A percentile compares a stretch with the other conserved stretches of the same genome.
phyloP scores from a whole-genome alignment of 2,113 vertebrate species.

The Clarias batrachus region DNA sequence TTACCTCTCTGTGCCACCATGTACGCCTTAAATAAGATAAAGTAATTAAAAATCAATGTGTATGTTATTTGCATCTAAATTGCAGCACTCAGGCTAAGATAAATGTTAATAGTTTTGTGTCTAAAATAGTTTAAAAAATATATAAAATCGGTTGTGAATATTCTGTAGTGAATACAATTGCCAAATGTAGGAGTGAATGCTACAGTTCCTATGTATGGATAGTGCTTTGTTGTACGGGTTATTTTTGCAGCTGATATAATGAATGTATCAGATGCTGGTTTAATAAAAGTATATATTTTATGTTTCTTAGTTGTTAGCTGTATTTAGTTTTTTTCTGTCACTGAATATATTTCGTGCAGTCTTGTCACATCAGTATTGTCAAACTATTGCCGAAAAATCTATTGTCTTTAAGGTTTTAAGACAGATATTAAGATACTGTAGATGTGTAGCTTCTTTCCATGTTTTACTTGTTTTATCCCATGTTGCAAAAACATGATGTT shows the following conservation, averaged over 20 bases:
- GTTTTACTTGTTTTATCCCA: background rate
- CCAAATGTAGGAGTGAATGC: background rate
- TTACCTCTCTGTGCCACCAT: conserved; percentile 41
- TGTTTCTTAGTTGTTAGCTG: background rate
- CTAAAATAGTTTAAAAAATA: background rate
- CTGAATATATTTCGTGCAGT: background rate
- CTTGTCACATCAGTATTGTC: background rate
- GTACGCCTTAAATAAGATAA: background rate
- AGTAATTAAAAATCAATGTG: background rate
- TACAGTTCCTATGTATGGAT: conserved; percentile 14
- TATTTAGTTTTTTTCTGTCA: background rate
- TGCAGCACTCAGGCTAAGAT: background rate
- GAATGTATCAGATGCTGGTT: conserved; percentile 7
- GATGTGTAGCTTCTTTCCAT: background rate
- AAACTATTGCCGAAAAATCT: background rate
- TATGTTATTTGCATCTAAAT: background rate
- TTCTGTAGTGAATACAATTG: background rate
- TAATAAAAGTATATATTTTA: conserved; percentile 52
- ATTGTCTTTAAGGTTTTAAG: background rate
- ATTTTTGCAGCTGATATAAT: conserved; percentile 10
- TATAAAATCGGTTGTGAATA: background rate
- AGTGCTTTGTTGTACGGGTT: conserved; percentile 8
- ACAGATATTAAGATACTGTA: background rate
- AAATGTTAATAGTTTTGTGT: conserved; percentile 1
- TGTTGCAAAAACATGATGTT: background rate